These are phyloP conservation scores for Agrotis clavis DNA, from an alignment of 2,888 invertebrate genomes.

Conservation along the genomic window DNA sequence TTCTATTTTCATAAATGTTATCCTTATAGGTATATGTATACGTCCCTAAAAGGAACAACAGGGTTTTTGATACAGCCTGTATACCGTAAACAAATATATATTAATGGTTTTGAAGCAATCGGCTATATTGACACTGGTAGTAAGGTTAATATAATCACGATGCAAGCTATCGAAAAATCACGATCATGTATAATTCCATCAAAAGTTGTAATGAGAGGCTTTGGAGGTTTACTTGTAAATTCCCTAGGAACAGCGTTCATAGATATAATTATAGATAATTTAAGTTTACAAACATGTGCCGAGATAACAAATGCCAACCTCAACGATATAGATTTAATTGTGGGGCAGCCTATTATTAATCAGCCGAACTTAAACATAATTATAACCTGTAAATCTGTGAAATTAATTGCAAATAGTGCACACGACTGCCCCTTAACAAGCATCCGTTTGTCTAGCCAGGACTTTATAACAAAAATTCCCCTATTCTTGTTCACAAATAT, in stretches of 20 bases:
- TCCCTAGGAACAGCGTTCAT: neutral
- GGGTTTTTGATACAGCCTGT: too few relatives aligned
- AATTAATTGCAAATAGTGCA: too few relatives aligned
- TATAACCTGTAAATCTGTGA: too few relatives aligned
- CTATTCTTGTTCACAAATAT: neutral
- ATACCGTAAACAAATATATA: neutral
- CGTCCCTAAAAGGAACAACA: too few relatives aligned
- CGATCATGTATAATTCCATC: neutral
- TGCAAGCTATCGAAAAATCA: neutral
- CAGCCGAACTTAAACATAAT: too few relatives aligned
- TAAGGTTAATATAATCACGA: neutral
- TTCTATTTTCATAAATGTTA: too few relatives aligned
- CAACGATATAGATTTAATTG: conserved; percentile 2
- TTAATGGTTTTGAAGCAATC: neutral
- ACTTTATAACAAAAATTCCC: neutral
- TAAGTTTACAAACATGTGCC: neutral
- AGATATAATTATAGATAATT: neutral
- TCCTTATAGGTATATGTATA: too few relatives aligned
- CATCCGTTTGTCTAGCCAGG: neutral
- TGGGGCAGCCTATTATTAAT: conserved; percentile 1
- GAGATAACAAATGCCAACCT: conserved; percentile 2
- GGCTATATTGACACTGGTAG: neutral
- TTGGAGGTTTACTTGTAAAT: neutral
- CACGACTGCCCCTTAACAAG: too few relatives aligned
- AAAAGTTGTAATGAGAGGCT: conserved; percentile 1